These are phyloP conservation scores for Pangasius krempfi DNA, from an alignment of 2,797 vertebrate species.

Conservation along the genomic window DNA sequence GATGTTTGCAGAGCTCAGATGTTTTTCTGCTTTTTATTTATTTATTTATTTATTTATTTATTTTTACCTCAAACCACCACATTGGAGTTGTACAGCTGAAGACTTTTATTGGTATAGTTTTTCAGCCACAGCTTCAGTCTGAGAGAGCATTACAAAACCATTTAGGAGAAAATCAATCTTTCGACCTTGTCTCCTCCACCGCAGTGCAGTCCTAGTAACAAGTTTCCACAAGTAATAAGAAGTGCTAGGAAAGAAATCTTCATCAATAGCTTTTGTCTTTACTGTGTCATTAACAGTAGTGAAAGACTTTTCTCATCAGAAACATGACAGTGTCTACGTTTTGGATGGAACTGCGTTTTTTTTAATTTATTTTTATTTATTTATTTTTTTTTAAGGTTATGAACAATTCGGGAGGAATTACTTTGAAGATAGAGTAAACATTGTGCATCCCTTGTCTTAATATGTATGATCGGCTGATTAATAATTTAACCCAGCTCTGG, in stretches of 20 bases:
- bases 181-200: constrained; percentile 47
- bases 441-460: too few relatives aligned
- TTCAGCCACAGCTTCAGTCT: constrained; percentile 35
- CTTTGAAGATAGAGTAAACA: too few relatives aligned
- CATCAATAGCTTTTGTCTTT: constrained; percentile 23
- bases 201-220: constrained; percentile 32
- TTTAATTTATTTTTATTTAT: too few relatives aligned
- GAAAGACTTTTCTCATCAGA: not conserved
- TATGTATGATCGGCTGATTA: not conserved
- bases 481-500: not conserved
- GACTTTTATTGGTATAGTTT: constrained; percentile 33
- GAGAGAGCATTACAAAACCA: constrained; percentile 37
- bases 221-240: constrained; percentile 33
- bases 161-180: constrained; percentile 53
- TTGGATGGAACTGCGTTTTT: too few relatives aligned
- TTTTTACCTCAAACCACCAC: constrained; percentile 6
- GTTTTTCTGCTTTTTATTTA: not conserved
- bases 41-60: not conserved
- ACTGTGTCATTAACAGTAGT: not conserved
- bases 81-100: constrained; percentile 8
- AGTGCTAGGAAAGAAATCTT: constrained; percentile 26
- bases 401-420: not conserved
- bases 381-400: too few relatives aligned
- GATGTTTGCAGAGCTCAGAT: not conserved
- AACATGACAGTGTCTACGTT: not conserved